phyloP scores from a whole-genome alignment of 2,113 vertebrate genomes.

The Lonchura striata region DNA sequence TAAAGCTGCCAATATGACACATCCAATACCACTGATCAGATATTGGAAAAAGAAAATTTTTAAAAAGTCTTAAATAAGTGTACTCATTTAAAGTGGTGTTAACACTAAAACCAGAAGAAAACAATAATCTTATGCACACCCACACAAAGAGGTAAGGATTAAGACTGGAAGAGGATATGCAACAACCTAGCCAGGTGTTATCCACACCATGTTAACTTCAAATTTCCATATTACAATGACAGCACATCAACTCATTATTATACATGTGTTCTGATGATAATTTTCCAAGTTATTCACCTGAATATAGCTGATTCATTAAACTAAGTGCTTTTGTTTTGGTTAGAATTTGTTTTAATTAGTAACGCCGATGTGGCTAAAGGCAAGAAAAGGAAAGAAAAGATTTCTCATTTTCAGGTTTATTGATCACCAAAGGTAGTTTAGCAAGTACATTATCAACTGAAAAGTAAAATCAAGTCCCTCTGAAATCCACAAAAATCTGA shows the following conservation, averaged over 20 bases:
- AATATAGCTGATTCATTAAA: conserved; percentile 10
- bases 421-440: conserved; percentile 11
- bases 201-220: neutral
- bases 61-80: neutral
- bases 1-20: neutral
- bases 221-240: neutral
- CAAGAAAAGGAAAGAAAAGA: neutral
- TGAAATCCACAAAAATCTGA: conserved; percentile 34
- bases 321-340: neutral
- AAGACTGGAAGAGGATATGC: neutral
- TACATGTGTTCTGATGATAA: neutral
- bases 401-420: neutral
- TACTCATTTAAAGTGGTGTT: neutral
- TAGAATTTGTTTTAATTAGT: neutral
- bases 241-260: neutral
- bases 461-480: conserved; percentile 40
- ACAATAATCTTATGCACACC: neutral
- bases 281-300: neutral
- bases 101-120: neutral
- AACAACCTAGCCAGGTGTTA: neutral
- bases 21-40: neutral
- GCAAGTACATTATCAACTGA: neutral
- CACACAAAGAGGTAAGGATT: neutral
- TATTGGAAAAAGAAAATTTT: neutral
- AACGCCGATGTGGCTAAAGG: neutral